Evolutionary conservation across 2,797 vertebrate genomes (phyloP).

Genomic region (Falco berigora): DNA sequence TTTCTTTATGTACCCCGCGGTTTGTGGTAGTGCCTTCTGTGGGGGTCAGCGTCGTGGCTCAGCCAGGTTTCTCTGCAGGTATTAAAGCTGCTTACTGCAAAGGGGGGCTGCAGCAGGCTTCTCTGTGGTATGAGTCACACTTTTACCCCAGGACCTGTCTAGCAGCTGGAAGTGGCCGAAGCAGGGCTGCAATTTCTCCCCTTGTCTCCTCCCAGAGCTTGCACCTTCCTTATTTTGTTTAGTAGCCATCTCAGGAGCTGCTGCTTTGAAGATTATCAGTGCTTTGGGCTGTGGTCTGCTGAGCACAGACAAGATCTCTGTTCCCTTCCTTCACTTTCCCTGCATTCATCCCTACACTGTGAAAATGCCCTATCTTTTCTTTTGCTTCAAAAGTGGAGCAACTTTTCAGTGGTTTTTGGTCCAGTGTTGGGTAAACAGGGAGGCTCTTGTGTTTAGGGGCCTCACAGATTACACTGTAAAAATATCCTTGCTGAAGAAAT

Average conservation of each 20-base stretch:
- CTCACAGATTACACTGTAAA: background rate
- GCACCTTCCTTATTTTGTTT: background rate
- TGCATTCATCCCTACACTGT: background rate
- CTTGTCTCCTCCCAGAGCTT: background rate
- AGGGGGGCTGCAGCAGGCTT: background rate
- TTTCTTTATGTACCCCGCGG: background rate
- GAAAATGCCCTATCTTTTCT: background rate
- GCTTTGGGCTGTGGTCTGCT: background rate
- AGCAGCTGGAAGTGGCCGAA: background rate
- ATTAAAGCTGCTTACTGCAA: background rate
- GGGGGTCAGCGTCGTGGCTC: background rate
- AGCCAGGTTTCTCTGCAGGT: background rate
- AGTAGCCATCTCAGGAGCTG: background rate
- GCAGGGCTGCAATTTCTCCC: background rate
- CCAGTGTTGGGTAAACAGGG: background rate
- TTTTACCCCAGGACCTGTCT: background rate
- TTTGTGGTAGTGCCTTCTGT: background rate
- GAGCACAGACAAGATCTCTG: background rate
- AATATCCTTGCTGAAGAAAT: background rate
- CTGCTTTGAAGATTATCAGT: background rate
- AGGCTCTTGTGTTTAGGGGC: background rate
- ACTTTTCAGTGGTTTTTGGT: background rate
- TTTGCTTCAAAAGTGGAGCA: background rate
- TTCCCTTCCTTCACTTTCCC: background rate
- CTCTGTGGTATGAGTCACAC: background rate